Evolutionary conservation across 2,888 invertebrate species (phyloP).

Genomic region (Siphonodentalium dalli): DNA sequence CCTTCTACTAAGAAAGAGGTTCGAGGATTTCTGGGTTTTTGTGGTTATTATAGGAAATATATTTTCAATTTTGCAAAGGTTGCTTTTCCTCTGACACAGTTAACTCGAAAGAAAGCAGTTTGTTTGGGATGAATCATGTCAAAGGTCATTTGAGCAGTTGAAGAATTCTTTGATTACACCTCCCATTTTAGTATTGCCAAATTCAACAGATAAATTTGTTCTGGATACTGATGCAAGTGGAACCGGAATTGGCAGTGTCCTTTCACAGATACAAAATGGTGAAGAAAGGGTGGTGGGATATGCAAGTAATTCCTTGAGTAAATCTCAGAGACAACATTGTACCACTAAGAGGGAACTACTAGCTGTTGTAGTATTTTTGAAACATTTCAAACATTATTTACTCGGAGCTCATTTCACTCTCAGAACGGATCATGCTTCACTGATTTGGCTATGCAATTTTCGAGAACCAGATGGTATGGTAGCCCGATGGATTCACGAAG

Average conservation of each 20-base stretch:
- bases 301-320: conserved; percentile 2
- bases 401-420: conserved; percentile 4
- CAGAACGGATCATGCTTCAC: conserved; percentile 7
- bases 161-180: neutral
- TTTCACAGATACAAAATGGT: conserved; percentile 16
- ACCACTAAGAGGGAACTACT: too few relatives aligned
- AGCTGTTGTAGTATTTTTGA: too few relatives aligned
- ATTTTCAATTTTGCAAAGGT: neutral
- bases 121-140: neutral
- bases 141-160: neutral
- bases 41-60: conserved; percentile 1
- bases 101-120: neutral
- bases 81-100: neutral
- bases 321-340: conserved; percentile 4
- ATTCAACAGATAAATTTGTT: conserved; percentile 2
- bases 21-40: conserved; percentile 5
- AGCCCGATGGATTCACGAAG: neutral
- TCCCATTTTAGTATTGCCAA: conserved; percentile 1
- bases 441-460: neutral
- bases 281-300: conserved; percentile 13
- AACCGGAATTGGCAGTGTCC: conserved; percentile 11
- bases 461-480: neutral
- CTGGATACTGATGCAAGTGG: conserved; percentile 21
- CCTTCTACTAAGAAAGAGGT: conserved; percentile 1
- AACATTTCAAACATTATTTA: conserved; percentile 5